Conservation (phyloP, 2,113 vertebrate genomes). For the Marmota monax region DNA sequence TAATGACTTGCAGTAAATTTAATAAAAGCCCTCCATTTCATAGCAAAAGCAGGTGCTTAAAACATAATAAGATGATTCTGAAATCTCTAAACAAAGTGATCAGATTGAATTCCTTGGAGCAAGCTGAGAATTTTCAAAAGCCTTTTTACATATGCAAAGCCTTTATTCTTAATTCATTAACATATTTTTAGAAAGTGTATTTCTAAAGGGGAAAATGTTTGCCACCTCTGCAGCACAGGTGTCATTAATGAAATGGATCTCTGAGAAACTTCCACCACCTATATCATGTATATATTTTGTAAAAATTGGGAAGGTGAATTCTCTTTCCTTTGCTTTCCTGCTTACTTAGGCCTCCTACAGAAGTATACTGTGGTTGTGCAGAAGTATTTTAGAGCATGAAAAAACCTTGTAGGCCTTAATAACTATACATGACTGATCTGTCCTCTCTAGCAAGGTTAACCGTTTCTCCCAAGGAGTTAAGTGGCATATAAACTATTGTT, state of each 20-base stretch:
- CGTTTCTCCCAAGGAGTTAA: slow-evolving; percentile 91
- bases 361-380: slow-evolving; percentile 75
- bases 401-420: slow-evolving; percentile 90
- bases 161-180: slow-evolving; percentile 62
- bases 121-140: slow-evolving; percentile 63
- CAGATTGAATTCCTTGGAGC: slow-evolving; percentile 66
- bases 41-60: slow-evolving; percentile 76
- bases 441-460: slow-evolving; percentile 91
- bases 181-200: slow-evolving; percentile 64
- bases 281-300: slow-evolving; percentile 62
- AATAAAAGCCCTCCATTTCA: slow-evolving; percentile 66
- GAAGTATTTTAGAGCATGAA: slow-evolving; percentile 87
- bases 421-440: slow-evolving; percentile 90
- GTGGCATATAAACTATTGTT: slow-evolving; percentile 93
- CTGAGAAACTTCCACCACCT: slow-evolving; percentile 42
- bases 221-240: neutral
- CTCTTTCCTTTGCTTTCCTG: slow-evolving; percentile 79
- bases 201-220: slow-evolving; percentile 68
- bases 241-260: slow-evolving; percentile 65
- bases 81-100: slow-evolving; percentile 81
- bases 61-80: slow-evolving; percentile 74
- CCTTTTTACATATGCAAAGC: slow-evolving; percentile 54
- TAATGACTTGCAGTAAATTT: slow-evolving; percentile 75
- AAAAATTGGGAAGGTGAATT: slow-evolving; percentile 71
- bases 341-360: slow-evolving; percentile 67